A percentile compares a stretch with the other conserved stretches of the same genome.
These are phyloP conservation scores for Halesus radiatus DNA, from an alignment of 1,140 invertebrate species.

Conservation along the genomic window DNA sequence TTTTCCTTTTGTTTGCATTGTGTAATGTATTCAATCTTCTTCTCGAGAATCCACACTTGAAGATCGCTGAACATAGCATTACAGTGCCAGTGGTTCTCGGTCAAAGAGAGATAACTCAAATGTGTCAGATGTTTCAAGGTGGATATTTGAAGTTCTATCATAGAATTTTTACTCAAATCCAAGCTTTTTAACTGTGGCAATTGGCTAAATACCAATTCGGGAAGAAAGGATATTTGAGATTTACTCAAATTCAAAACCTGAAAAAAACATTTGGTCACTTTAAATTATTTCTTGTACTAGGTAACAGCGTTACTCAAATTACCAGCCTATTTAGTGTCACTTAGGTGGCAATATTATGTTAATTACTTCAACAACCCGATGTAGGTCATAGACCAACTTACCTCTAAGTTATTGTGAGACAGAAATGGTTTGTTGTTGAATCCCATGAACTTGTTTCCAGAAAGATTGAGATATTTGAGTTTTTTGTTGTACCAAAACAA, in stretches of 20 bases:
- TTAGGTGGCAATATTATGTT: background rate
- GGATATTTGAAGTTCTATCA: conserved; percentile 64
- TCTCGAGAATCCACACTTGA: conserved; percentile 63
- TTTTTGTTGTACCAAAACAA: conserved; percentile 65
- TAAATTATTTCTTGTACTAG: no score
- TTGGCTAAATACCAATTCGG: conserved; percentile 63
- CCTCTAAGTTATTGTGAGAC: conserved; percentile 62
- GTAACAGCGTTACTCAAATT: no score
- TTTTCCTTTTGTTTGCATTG: conserved; percentile 57
- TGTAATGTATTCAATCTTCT: conserved; percentile 61
- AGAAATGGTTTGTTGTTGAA: conserved; percentile 66
- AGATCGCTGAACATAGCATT: conserved; percentile 62
- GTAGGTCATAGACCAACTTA: conserved; percentile 29
- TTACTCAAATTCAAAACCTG: conserved; percentile 70
- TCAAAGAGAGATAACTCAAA: conserved; percentile 64
- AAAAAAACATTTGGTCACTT: conserved; percentile 55
- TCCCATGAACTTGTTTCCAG: conserved; percentile 65
- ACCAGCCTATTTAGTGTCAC: background rate
- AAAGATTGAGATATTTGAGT: conserved; percentile 63
- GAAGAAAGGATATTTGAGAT: conserved; percentile 67
- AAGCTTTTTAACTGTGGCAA: conserved; percentile 68
- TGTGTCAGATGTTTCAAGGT: conserved; percentile 64
- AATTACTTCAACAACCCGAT: background rate
- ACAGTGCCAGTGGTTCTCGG: conserved; percentile 67
- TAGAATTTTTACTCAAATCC: conserved; percentile 69